Evolutionary conservation across 2,113 vertebrate species (phyloP).

Genomic region (Anhinga rufa): DNA sequence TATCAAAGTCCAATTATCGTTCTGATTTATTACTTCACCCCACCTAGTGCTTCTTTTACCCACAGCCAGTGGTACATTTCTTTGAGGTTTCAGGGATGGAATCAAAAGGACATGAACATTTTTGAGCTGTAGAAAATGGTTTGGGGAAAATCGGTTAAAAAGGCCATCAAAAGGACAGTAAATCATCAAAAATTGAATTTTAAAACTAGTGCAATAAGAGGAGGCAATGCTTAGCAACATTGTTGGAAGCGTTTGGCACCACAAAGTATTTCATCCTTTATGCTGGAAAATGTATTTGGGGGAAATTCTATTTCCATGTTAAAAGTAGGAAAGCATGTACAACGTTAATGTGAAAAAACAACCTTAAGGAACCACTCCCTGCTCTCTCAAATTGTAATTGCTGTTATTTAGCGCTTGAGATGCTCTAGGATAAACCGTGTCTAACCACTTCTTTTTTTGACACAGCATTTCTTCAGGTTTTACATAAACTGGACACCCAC

Average conservation of each 20-base stretch:
- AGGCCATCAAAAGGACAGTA: slow-evolving; percentile 18
- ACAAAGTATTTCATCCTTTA: background rate
- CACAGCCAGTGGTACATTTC: background rate
- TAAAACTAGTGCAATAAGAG: slow-evolving; percentile 30
- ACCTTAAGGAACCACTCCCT: background rate
- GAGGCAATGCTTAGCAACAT: background rate
- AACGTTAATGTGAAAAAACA: background rate
- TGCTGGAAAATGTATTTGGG: background rate
- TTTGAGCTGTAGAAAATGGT: background rate
- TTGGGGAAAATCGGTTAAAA: background rate
- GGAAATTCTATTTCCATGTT: background rate
- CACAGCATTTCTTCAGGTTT: background rate
- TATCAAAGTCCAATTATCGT: background rate
- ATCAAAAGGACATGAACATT: background rate
- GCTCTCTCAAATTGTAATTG: background rate
- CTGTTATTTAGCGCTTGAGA: background rate
- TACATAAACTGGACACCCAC: slow-evolving; percentile 13
- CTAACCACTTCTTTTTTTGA: background rate
- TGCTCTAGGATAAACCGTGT: background rate
- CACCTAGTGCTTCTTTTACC: slow-evolving; percentile 24
- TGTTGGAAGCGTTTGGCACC: slow-evolving; percentile 5
- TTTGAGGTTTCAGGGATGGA: background rate
- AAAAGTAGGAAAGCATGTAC: background rate
- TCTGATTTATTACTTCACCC: background rate
- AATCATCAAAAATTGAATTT: background rate